Evolutionary conservation across 1,140 invertebrate genomes (phyloP), one percentile per base, ranked within the genome.

Genomic region (Leptopilina boulardi): DNA sequence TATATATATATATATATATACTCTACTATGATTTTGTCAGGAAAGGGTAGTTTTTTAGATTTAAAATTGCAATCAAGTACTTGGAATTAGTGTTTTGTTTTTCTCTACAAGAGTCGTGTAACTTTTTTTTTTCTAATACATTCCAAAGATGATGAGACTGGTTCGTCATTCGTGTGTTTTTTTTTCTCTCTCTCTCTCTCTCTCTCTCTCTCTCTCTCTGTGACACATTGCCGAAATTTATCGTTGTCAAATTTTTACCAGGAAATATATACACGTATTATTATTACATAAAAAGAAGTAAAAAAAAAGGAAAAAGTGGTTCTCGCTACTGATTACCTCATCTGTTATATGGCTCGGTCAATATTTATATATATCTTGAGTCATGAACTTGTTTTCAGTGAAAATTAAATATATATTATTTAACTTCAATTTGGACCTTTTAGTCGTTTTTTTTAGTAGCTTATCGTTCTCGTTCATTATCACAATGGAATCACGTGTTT

Each of bases 211-310:
- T 66, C 13, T 8, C 8, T 11, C 4, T 56, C 18, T 26, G 21
- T 59, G 51, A 2, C 42, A 47, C 42, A 47, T 56, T 56, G 56
- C 56, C 56, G 56, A 59, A 59, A 59, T 59, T 15, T 59, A 26
- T 59, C 21, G 21, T 26, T 59, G 21, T 30, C 9, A 59, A 59
- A n/a, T n/a, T n/a, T 54, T 26, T 59, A 26, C 56, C 56, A 59
- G 56, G 56, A 59, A 59, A 26, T 26, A 23, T 6, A 56, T 21
- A 8, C 21, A 15, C 21, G 11, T 0, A 56, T n/a, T n/a, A n/a
- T n/a, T n/a, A 59, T 59, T 59, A 59, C 23, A 23, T 59, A 59
- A 59, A 59, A 59, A 59, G 19, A 59, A 30, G 0, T 13, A 19
- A 21, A 54, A 9, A 3, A 21, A 21, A 18, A n/a, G 34, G 5